These are phyloP conservation scores for Pterobdella sp. DNA, from an alignment of 2,888 invertebrate genomes.

Conservation along the genomic window DNA sequence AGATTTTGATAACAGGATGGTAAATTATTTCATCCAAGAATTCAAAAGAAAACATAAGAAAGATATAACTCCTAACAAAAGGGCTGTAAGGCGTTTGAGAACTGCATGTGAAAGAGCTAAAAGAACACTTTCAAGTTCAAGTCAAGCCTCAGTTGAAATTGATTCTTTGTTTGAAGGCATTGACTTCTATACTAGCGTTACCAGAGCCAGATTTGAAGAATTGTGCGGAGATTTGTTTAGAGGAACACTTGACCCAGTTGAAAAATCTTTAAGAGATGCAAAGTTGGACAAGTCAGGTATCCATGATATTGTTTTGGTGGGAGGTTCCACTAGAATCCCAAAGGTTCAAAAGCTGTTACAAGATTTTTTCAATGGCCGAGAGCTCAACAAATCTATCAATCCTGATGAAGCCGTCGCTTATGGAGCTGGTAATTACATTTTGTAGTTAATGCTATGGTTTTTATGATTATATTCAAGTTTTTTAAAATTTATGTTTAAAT, in stretches of 20 bases:
- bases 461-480: background rate
- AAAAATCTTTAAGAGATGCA: slow-evolving; percentile 87
- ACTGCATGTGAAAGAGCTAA: slow-evolving; percentile 73
- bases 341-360: slow-evolving; percentile 93
- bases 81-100: slow-evolving; percentile 78
- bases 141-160: slow-evolving; percentile 69
- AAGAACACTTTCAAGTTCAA: slow-evolving; percentile 57
- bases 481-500: background rate
- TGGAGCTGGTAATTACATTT: slow-evolving; percentile 35
- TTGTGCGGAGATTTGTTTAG: slow-evolving; percentile 91
- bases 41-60: slow-evolving; percentile 52
- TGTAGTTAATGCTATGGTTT: background rate
- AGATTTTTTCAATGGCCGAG: slow-evolving; percentile 52
- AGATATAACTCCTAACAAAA: slow-evolving; percentile 62
- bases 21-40: slow-evolving; percentile 48
- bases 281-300: slow-evolving; percentile 71
- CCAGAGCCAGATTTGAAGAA: slow-evolving; percentile 92
- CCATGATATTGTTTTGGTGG: slow-evolving; percentile 65
- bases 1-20: slow-evolving; percentile 58
- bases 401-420: slow-evolving; percentile 47
- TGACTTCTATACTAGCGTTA: slow-evolving; percentile 90
- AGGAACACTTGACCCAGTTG: slow-evolving; percentile 89
- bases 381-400: slow-evolving; percentile 52
- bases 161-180: slow-evolving; percentile 89
- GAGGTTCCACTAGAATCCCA: slow-evolving; percentile 93